Base-by-base conservation (phyloP, 2,797 vertebrate genomes). In the Buceros bicornis region DNA sequence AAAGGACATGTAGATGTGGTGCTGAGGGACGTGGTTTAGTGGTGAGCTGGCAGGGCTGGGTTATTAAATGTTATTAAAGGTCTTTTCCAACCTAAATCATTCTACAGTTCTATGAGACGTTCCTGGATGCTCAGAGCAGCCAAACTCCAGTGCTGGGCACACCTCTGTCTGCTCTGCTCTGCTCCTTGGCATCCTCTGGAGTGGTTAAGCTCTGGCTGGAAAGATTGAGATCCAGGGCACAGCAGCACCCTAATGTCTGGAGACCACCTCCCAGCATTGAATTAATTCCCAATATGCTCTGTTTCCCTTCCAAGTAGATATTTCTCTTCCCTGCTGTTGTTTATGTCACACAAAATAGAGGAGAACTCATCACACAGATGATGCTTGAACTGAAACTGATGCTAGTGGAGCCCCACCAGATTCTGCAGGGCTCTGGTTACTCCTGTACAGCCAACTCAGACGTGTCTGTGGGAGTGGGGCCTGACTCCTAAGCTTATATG, bases 181-280 rank as follows among this genome's bases (percentile, higher is more conserved):
- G 80, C n/a, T 85, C 82, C 76, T 48, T 67, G 66, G 83, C 85
- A 93, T 72, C 83, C 57, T 86, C 51, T 22, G 31, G 48, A 70
- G 22, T 50, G 51, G 69, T 76, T 86, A 81, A 91, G 51, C 66
- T 87, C 33, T 73, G 20, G 13, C 65, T 82, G 85, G 51, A 78
- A 87, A 78, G 54, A 69, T 40, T 61, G 83, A 84, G 57, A 70
- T 86, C 84, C n/a, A 82, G 87, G 73, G 78, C 78, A 96, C 82
- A 87, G 56, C 72, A 92, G 58, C 56, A 87, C 84, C 53, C 25
- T 35, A 45, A 69, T 25, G 58, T 37, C 57, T 65, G 35, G 16
- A 85, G 57, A 74, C 43, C 26, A 80, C 56, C 45, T 88, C 65
- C 12, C n/a, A 64, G 40, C 51, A 57, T 1, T 70, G 31, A 80